These are phyloP conservation scores for Manduca sexta DNA, from an alignment of 1,140 invertebrate species.

Conservation along the genomic window DNA sequence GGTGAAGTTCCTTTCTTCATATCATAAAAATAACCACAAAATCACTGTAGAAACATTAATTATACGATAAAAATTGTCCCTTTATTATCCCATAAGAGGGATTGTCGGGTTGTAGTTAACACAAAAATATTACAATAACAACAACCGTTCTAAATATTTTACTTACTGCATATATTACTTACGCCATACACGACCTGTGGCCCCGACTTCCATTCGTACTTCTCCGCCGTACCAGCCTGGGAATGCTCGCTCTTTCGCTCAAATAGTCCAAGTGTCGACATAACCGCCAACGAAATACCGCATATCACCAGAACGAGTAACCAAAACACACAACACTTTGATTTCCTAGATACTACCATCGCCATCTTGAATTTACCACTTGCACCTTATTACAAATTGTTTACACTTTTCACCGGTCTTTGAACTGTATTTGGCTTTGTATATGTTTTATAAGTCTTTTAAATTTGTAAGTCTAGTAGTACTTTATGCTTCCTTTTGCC, in stretches of 20 bases:
- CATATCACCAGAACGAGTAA: constrained; percentile 69
- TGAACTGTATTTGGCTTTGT: too few relatives aligned
- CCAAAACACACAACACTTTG: constrained; percentile 73
- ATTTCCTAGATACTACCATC: constrained; percentile 75
- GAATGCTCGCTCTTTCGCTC: constrained; percentile 30
- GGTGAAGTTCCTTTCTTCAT: too few relatives aligned
- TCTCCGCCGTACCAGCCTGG: constrained; percentile 33
- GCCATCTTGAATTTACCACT: constrained; percentile 66
- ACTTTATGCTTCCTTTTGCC: too few relatives aligned
- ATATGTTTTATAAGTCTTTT: not conserved
- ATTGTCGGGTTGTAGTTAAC: too few relatives aligned
- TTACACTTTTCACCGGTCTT: too few relatives aligned
- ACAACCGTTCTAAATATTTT: too few relatives aligned
- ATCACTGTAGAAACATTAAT: too few relatives aligned
- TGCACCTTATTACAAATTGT: too few relatives aligned
- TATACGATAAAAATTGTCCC: too few relatives aligned
- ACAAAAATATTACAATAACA: too few relatives aligned
- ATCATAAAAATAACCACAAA: too few relatives aligned
- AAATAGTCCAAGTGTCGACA: constrained; percentile 72
- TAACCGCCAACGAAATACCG: constrained; percentile 71
- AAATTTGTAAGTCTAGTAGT: not conserved
- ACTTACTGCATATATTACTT: constrained; percentile 20
- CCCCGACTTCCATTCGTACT: constrained; percentile 34
- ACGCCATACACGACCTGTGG: constrained; percentile 30
- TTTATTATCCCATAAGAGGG: too few relatives aligned